Conservation (phyloP, 2,888 invertebrate genomes). For the Folsomia candida region DNA sequence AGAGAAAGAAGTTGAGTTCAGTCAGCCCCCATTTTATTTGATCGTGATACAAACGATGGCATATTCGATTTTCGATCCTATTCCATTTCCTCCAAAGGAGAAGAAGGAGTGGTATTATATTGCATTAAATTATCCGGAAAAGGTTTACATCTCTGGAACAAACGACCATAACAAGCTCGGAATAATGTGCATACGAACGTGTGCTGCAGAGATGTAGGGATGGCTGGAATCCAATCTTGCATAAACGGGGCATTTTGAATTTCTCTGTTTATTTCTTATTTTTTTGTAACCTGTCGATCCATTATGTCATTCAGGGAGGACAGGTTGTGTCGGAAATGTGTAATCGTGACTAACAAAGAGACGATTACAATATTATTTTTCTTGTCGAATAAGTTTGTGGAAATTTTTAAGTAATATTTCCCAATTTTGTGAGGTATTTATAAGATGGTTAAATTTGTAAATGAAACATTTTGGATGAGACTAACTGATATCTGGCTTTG, state of each 20-base stretch:
- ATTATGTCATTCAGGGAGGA: no score
- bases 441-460: no score
- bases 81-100: background rate
- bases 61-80: slow-evolving; percentile 19
- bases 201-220: background rate
- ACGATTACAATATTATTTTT: no score
- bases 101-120: slow-evolving; percentile 1
- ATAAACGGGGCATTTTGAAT: background rate
- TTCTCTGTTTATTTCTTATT: background rate
- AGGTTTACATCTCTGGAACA: slow-evolving; percentile 14
- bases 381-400: no score
- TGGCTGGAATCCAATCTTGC: background rate
- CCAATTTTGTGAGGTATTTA: no score
- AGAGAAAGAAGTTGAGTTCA: no score
- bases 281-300: no score
- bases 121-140: slow-evolving; percentile 18
- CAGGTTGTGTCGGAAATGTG: no score
- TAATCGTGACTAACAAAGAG: no score
- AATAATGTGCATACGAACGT: background rate
- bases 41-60: background rate
- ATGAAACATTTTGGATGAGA: no score
- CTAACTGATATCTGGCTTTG: no score
- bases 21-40: background rate
- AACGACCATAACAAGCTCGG: background rate
- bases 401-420: no score